These are phyloP conservation scores for Caranx melampygus DNA, from an alignment of 2,113 vertebrate species.

Conservation along the genomic window DNA sequence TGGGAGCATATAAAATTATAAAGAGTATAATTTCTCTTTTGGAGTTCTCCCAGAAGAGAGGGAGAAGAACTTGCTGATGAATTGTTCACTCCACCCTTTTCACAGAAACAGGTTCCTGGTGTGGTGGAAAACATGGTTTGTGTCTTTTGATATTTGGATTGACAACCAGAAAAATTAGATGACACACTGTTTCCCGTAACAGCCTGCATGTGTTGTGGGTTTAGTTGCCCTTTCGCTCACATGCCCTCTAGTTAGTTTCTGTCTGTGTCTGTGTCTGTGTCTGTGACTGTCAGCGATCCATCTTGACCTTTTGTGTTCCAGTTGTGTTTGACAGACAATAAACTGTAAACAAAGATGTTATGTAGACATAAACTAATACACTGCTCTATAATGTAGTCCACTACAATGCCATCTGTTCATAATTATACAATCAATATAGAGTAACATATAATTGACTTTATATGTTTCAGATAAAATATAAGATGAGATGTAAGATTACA, in stretches of 20 bases:
- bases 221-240: background rate
- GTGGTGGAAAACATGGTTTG: background rate
- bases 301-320: background rate
- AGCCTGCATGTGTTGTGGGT: slow-evolving; percentile 12
- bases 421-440: too few relatives aligned
- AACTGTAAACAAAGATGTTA: too few relatives aligned
- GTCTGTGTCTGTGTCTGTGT: background rate
- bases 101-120: slow-evolving; percentile 30
- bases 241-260: slow-evolving; percentile 3
- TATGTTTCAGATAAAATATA: too few relatives aligned
- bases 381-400: too few relatives aligned
- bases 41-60: background rate
- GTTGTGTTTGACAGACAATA: background rate
- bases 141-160: slow-evolving; percentile 27
- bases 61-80: slow-evolving; percentile 32
- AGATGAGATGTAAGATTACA: too few relatives aligned
- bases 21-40: too few relatives aligned
- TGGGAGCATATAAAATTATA: too few relatives aligned
- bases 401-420: too few relatives aligned
- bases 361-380: too few relatives aligned
- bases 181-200: too few relatives aligned
- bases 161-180: background rate
- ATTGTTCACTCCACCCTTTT: slow-evolving; percentile 27
- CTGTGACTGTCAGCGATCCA: background rate
- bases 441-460: too few relatives aligned